Base-by-base conservation (phyloP, 2,888 invertebrate genomes). In the Aradus depressus region DNA sequence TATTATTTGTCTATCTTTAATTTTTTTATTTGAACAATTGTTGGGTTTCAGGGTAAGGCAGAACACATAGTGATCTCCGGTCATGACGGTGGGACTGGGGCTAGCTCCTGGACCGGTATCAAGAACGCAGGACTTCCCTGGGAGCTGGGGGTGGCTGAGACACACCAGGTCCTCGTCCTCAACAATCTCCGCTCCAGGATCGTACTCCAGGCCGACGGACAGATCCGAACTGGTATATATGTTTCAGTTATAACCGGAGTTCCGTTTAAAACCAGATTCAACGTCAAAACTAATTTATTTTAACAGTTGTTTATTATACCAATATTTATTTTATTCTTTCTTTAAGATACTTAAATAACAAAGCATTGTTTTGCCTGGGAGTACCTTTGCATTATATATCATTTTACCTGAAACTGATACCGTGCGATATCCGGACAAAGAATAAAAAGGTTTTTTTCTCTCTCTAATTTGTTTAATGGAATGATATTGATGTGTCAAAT, bases 71-170 rank as follows among this genome's bases (percentile, higher is more conserved):
- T 93, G 22, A 95, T 98, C 60, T 96, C 96, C 1, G 98, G 98
- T 0, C 97, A 98, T 70, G 98, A 98, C 72, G 98, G 98, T 55
- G 97, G 98, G 48, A 98, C 98, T 14, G 98, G 98, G 26, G 98
- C 97, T 39, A 91, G 91, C 65, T 92, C 92, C 52, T 97, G 97
- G 97, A 98, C 97, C 0, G 97, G 97, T 60, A 97, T 98, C 66
- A 98, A 98, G 72, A 80, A 84, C 59, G 97, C 98, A 35, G 98
- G 98, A 41, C 73, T 97, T 56, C 97, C 98, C 0, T 98, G 97
- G 97, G 98, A 98, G 71, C 74, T 98, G 64, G 98, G 98, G 49
- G 78, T 98, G 38, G 90, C 97, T 3, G 98, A 98, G 73, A 97
- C 97, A 3, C 98, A 98, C 70, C 98, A 98, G 72, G 91, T 92